phyloP scores from a whole-genome alignment of 2,888 invertebrate genomes.

The Patella ulyssiponensis region DNA sequence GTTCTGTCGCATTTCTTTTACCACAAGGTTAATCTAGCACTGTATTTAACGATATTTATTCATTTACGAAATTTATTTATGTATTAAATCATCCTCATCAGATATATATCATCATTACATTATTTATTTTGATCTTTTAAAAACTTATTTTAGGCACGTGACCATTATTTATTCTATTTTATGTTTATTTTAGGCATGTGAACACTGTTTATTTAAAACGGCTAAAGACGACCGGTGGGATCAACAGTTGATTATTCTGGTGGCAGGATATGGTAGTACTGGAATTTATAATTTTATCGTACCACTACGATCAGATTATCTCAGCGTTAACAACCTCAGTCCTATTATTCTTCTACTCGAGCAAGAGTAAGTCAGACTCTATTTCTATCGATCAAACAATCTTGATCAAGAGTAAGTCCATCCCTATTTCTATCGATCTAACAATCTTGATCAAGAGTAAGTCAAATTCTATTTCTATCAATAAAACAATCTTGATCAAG shows the following conservation, averaged over 20 bases:
- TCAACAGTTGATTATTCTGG: conserved; percentile 95
- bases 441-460: conserved; percentile 79
- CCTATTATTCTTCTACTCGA: conserved; percentile 95
- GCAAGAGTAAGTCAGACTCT: conserved; percentile 73
- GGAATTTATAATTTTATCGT: conserved; percentile 99
- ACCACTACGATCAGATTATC: conserved; percentile 93
- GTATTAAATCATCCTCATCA: neutral
- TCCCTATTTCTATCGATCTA: too few relatives aligned
- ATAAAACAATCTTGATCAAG: too few relatives aligned
- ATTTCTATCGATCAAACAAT: too few relatives aligned
- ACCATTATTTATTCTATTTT: conserved; percentile 85
- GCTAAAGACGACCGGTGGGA: conserved; percentile 95
- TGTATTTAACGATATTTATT: neutral
- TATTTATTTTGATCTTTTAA: neutral
- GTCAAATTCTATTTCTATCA: conserved; percentile 21
- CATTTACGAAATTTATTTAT: neutral
- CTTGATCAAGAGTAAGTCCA: too few relatives aligned
- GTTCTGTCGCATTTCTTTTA: too few relatives aligned
- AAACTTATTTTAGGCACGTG: conserved; percentile 79
- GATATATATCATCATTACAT: neutral
- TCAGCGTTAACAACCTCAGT: conserved; percentile 91
- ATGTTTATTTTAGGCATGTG: conserved; percentile 80
- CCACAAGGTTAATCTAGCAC: too few relatives aligned
- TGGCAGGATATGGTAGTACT: conserved; percentile 95
- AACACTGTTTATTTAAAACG: conserved; percentile 92